Percentiles rank a stretch among this genome's conserved stretches.
phyloP scores from a whole-genome alignment of 2,797 vertebrate species.

The Phyllotis vaccarum region DNA sequence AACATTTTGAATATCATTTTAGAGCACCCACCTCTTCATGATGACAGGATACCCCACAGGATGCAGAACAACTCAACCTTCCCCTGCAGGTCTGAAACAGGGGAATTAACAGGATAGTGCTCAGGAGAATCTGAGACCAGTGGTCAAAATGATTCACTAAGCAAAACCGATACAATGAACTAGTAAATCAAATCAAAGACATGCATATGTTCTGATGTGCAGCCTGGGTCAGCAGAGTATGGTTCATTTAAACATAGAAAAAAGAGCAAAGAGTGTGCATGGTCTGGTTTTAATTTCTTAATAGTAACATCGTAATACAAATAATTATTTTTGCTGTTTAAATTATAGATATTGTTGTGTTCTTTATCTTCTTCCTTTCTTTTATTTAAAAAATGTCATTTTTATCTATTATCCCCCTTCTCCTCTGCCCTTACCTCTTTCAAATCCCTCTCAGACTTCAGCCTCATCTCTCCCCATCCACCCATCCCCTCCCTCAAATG shows the following conservation, averaged over 20 bases:
- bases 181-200: neutral
- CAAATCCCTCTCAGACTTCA: too few relatives aligned
- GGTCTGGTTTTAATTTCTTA: neutral
- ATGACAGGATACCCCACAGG: neutral
- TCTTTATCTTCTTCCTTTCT: neutral
- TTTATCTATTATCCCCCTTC: too few relatives aligned
- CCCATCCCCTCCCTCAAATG: too few relatives aligned
- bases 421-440: too few relatives aligned
- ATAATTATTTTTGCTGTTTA: neutral
- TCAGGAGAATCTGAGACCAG: neutral
- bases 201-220: fast-evolving
- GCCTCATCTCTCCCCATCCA: too few relatives aligned
- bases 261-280: neutral
- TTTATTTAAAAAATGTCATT: too few relatives aligned
- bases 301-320: neutral
- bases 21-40: too few relatives aligned
- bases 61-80: neutral
- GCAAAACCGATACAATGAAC: neutral
- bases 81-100: neutral
- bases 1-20: neutral
- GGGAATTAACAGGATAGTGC: neutral
- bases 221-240: neutral
- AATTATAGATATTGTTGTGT: neutral
- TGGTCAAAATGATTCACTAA: neutral
- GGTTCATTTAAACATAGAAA: neutral